Evolutionary conservation across 2,797 vertebrate genomes (phyloP).

Genomic region (Pangasius sanitwongsei): DNA sequence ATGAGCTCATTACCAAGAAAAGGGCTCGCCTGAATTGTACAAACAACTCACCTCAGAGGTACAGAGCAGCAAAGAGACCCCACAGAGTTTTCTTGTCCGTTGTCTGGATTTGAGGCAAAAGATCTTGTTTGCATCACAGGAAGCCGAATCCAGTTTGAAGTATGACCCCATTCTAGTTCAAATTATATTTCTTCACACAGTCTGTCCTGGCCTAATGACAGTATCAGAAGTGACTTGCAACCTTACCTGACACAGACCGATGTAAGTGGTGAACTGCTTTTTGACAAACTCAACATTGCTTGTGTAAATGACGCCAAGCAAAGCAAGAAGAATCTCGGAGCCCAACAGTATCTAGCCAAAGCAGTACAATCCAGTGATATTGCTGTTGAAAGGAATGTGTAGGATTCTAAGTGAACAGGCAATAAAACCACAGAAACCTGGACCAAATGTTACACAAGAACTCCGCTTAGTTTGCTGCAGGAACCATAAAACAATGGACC

Average conservation of each 20-base stretch:
- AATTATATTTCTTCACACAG: conserved; percentile 13
- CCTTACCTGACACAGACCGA: not conserved
- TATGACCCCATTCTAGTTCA: conserved; percentile 16
- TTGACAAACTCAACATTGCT: not conserved
- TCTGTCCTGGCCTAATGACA: conserved; percentile 33
- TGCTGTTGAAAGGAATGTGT: not conserved
- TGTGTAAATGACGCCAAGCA: conserved; percentile 8
- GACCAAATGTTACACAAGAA: no score
- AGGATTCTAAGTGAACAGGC: no score
- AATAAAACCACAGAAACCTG: no score
- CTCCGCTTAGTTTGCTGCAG: no score
- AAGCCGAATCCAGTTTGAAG: not conserved
- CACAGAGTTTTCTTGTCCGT: conserved; percentile 18
- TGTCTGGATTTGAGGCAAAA: conserved; percentile 30
- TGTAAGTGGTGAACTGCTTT: not conserved
- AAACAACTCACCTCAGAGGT: conserved; percentile 32
- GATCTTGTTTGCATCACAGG: conserved; percentile 5
- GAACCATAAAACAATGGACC: no score
- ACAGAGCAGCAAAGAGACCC: conserved; percentile 34
- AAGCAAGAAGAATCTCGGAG: not conserved
- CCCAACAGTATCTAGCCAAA: not conserved
- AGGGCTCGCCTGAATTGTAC: conserved; percentile 16
- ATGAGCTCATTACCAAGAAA: conserved; percentile 34
- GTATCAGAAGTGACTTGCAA: conserved; percentile 25
- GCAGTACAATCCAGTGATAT: not conserved